phyloP scores from a whole-genome alignment of 2,113 vertebrate species.

The Tragelaphus scriptus region DNA sequence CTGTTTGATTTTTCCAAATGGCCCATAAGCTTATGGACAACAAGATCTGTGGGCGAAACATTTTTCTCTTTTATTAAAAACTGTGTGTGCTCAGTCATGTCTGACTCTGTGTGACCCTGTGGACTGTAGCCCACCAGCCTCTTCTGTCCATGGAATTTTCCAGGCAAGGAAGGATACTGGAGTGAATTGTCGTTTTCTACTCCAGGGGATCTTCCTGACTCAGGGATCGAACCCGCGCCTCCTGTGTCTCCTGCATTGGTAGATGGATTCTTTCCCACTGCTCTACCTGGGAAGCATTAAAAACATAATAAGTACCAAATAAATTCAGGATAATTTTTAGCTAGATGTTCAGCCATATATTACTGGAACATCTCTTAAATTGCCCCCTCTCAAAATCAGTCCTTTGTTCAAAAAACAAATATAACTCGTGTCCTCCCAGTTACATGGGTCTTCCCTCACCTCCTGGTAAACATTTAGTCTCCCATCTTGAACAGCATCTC shows the following conservation, averaged over 20 bases:
- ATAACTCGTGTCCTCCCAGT: background rate
- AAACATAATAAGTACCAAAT: background rate
- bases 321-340: background rate
- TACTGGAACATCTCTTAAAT: background rate
- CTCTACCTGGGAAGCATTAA: background rate
- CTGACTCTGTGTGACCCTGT: background rate
- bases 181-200: rapidly evolving
- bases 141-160: background rate
- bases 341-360: background rate
- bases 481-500: background rate
- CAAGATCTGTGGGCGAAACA: background rate
- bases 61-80: background rate
- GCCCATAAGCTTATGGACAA: background rate
- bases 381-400: background rate
- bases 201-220: background rate
- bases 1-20: background rate
- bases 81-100: background rate
- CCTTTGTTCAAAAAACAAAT: background rate
- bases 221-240: background rate
- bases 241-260: background rate
- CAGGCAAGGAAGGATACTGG: background rate
- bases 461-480: background rate
- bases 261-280: background rate
- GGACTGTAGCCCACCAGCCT: background rate
- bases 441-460: background rate